Evolutionary conservation across 2,797 vertebrate genomes (phyloP).

Genomic region (Aselliscus stoliczkanus): DNA sequence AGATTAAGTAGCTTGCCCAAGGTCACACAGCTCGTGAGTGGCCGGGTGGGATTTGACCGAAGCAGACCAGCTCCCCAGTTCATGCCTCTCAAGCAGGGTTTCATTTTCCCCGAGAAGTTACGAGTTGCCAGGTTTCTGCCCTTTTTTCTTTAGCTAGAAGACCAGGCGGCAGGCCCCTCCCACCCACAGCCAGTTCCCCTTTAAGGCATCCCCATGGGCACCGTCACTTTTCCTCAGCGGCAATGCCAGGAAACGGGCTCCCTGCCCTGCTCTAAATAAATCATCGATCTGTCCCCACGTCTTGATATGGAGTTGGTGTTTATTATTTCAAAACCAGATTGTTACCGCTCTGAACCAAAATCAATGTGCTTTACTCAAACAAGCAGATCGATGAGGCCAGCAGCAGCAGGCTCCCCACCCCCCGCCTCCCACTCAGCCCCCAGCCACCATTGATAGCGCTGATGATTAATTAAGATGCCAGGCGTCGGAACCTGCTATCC

Average conservation of each 20-base stretch:
- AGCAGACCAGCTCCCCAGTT: background rate
- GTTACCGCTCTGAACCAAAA: slow-evolving; percentile 73
- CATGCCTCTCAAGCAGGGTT: background rate
- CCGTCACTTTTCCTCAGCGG: slow-evolving; percentile 28
- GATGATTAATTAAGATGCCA: slow-evolving; percentile 82
- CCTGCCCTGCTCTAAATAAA: slow-evolving; percentile 68
- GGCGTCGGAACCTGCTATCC: slow-evolving; percentile 71
- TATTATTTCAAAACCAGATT: slow-evolving; percentile 77
- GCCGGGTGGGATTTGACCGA: background rate
- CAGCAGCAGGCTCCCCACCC: background rate
- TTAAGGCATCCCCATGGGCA: background rate
- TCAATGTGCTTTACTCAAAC: slow-evolving; percentile 74
- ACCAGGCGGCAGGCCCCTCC: background rate
- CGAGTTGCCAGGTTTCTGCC: background rate
- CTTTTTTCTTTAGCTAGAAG: background rate
- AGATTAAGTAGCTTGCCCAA: background rate
- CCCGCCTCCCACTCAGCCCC: slow-evolving; percentile 10
- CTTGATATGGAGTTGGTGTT: slow-evolving; percentile 63
- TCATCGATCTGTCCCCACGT: slow-evolving; percentile 67
- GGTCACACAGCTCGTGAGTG: background rate
- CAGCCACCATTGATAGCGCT: slow-evolving; percentile 72
- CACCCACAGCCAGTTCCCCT: background rate
- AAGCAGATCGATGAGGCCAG: slow-evolving; percentile 73
- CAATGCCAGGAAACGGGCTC: background rate
- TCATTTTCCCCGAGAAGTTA: background rate